Conservation (phyloP, 2,888 invertebrate genomes). For the Sphaerophoria taeniata region DNA sequence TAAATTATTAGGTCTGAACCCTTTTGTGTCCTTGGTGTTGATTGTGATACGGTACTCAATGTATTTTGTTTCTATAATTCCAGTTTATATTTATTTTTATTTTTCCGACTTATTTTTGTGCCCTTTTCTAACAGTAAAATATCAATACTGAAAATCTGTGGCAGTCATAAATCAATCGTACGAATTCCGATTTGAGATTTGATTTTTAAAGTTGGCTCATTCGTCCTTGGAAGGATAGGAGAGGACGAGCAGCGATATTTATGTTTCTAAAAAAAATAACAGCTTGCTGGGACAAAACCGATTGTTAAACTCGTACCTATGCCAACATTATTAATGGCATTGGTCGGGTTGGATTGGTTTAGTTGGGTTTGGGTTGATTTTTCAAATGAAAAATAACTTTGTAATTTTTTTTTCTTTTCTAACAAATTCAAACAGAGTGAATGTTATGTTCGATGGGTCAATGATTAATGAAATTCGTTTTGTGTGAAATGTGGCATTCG, state of each 20-base stretch:
- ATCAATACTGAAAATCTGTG: conserved; percentile 66
- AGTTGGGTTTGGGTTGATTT: background rate
- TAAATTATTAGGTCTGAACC: conserved; percentile 15
- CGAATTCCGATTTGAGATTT: conserved; percentile 52
- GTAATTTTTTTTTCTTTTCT: background rate
- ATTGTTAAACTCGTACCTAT: background rate
- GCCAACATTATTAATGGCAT: conserved; percentile 23
- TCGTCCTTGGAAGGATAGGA: conserved; percentile 23
- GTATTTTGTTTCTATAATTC: conserved; percentile 1
- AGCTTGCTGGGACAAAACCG: conserved; percentile 24
- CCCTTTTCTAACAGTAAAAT: conserved; percentile 48
- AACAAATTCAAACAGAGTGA: conserved; percentile 13
- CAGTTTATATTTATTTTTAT: background rate
- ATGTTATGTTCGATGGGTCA: conserved; percentile 49
- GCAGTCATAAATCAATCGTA: conserved; percentile 69
- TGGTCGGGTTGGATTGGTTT: conserved; percentile 1
- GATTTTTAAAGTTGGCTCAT: conserved; percentile 62
- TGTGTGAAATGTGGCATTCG: conserved; percentile 53
- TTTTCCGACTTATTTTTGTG: background rate
- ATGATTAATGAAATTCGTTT: conserved; percentile 62
- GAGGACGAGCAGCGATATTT: conserved; percentile 35
- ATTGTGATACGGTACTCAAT: background rate
- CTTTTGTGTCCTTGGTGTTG: conserved; percentile 8
- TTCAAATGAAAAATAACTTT: background rate
- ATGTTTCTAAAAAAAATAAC: conserved; percentile 30